Base-by-base conservation (phyloP, 2,888 invertebrate species). In the Lucinisca nassula region DNA sequence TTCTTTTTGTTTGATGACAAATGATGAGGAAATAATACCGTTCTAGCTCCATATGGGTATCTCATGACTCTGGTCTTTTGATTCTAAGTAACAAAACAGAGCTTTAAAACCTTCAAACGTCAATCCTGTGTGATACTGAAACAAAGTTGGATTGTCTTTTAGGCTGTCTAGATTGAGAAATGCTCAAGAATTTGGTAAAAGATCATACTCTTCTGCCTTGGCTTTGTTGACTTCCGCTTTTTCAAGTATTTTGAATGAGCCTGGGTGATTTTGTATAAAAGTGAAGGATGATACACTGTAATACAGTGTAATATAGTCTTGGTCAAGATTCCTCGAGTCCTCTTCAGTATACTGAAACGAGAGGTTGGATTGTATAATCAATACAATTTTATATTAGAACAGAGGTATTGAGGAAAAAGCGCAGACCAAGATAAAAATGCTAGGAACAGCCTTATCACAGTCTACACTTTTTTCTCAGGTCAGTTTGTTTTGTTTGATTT, bases 1-100 rank as follows among this genome's bases (percentile, higher is more conserved):
- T 73, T 78, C 49, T 61, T 78, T 24, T 38, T 83, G 27, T n/a
- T 70, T 14, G 49, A n/a, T 12, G 32, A 61, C 3, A 55, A 45
- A 73, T 72, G 72, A 72, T 83, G 77, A 30, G 67, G 24, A 55
- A 70, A 77, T 27, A 72, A 30, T 0, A 21, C 30, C 27, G 83
- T 83, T 27, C 78, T 77, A 21, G 61, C 49, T 35, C 84, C 84
- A 70, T 73, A 40, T 32, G 76, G 76, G 49, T 82, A 82, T 32
- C 58, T 67, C 55, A 82, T 75, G 67, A 32, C 21, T 32, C n/a
- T 38, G 14, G 82, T 76, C 37, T 82, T n/a, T 82, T 49, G 67
- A 72, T 35, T 82, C 76, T 2, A 82, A 32, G 37, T 77, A 82
- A 30, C 35, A 24, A 40, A 49, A 76, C 32, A 77, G 38, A 27